These are phyloP conservation scores for Pachydiplax longipennis DNA, from an alignment of 2,888 invertebrate species.

Conservation along the genomic window DNA sequence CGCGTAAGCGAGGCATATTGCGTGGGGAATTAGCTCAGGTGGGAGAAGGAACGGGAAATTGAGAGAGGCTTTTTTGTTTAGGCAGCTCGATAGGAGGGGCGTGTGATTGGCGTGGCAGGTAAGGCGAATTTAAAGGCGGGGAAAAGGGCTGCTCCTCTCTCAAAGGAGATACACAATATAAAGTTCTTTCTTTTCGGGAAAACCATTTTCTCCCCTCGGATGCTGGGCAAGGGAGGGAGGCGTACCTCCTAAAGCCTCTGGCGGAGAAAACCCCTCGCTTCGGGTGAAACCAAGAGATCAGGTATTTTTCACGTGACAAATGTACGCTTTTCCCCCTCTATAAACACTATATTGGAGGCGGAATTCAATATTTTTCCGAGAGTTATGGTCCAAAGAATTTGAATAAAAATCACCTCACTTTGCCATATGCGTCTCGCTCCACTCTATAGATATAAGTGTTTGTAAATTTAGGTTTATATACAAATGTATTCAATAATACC, in stretches of 20 bases:
- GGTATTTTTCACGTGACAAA: conserved; percentile 27
- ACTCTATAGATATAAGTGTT: no score
- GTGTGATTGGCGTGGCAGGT: conserved; percentile 37
- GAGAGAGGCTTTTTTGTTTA: background rate
- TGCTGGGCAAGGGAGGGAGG: background rate
- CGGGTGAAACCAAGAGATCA: conserved; percentile 12
- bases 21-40: background rate
- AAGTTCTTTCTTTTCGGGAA: background rate
- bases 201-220: background rate
- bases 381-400: background rate
- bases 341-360: conserved; percentile 20
- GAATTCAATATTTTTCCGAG: conserved; percentile 27
- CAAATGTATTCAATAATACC: no score
- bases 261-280: background rate
- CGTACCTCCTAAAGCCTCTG: background rate
- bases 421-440: background rate
- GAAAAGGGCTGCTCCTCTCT: background rate
- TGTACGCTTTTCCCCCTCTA: conserved; percentile 18
- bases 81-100: background rate
- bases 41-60: background rate
- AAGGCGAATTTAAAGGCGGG: conserved; percentile 18
- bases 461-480: no score
- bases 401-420: conserved; percentile 3
- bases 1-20: background rate
- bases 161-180: background rate